These are phyloP conservation scores for Ceyx melanurus DNA, from an alignment of 2,113 vertebrate species.

Conservation along the genomic window DNA sequence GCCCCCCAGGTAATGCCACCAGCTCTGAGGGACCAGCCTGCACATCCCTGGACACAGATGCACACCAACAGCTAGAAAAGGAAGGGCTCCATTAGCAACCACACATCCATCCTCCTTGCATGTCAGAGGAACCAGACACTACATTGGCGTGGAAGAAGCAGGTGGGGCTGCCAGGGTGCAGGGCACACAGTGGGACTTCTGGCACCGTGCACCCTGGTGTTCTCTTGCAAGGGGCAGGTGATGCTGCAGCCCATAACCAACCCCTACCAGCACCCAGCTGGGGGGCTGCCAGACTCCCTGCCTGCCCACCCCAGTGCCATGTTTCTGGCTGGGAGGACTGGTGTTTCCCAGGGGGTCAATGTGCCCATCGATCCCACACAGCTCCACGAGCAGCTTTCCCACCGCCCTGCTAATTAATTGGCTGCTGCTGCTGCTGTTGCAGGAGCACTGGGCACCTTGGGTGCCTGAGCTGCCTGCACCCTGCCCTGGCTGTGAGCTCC, in stretches of 20 bases:
- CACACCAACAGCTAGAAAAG: neutral
- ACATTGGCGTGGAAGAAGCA: neutral
- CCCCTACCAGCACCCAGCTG: neutral
- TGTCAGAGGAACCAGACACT: neutral
- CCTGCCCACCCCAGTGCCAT: fast-evolving
- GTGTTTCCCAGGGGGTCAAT: constrained; percentile 5
- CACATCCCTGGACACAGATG: neutral
- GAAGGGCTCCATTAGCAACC: neutral
- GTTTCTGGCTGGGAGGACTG: neutral
- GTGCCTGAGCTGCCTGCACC: neutral
- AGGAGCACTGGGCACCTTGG: fast-evolving
- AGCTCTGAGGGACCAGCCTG: neutral
- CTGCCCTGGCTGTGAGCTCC: neutral
- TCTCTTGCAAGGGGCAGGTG: neutral
- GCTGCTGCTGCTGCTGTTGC: neutral
- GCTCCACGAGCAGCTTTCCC: constrained; percentile 21
- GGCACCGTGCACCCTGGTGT: neutral
- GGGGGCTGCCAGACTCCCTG: neutral
- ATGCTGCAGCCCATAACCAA: neutral
- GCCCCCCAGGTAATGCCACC: neutral
- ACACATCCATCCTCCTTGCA: fast-evolving
- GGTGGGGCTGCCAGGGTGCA: fast-evolving
- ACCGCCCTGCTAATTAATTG: constrained; percentile 49
- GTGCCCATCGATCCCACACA: neutral
- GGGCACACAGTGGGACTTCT: neutral